phyloP scores from a whole-genome alignment of 2,888 invertebrate species.

The Cosmopolites sordidus region DNA sequence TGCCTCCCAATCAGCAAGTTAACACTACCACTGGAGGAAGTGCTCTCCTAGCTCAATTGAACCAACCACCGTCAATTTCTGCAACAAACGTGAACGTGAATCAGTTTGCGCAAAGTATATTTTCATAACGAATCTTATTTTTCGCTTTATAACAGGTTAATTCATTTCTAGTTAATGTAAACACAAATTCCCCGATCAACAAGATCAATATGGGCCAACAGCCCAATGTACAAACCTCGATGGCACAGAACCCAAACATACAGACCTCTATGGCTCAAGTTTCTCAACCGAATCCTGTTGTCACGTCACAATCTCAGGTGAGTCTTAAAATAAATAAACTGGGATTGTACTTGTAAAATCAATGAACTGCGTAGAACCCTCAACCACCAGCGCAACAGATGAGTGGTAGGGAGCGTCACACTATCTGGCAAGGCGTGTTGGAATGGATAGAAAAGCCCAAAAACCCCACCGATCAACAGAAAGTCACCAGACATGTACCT shows the following conservation, averaged over 20 bases:
- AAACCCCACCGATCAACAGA: slow-evolving; percentile 69
- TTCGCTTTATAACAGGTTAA: neutral
- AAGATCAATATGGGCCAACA: slow-evolving; percentile 34
- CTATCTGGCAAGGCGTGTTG: slow-evolving; percentile 65
- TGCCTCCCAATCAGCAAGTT: slow-evolving; percentile 34
- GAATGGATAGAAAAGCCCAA: slow-evolving; percentile 94
- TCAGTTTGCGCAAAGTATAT: slow-evolving; percentile 49
- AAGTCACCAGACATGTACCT: slow-evolving; percentile 67
- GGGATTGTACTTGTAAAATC: no score
- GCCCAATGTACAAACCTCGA: slow-evolving; percentile 45
- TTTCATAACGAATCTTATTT: neutral
- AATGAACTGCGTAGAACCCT: no score
- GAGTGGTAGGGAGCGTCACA: slow-evolving; percentile 53
- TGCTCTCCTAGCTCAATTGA: slow-evolving; percentile 57
- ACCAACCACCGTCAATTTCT: slow-evolving; percentile 53
- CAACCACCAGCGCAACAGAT: slow-evolving; percentile 41
- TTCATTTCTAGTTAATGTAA: slow-evolving; percentile 26
- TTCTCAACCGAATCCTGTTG: slow-evolving; percentile 39
- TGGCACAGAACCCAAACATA: slow-evolving; percentile 38
- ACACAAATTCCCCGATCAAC: slow-evolving; percentile 37
- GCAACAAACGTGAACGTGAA: slow-evolving; percentile 48
- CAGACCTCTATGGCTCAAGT: slow-evolving; percentile 38
- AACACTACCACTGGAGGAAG: slow-evolving; percentile 51
- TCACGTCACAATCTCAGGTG: slow-evolving; percentile 42
- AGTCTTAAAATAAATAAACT: no score